Base-by-base conservation (phyloP, 2,797 vertebrate species). In the Amblyopsis hoosieri region DNA sequence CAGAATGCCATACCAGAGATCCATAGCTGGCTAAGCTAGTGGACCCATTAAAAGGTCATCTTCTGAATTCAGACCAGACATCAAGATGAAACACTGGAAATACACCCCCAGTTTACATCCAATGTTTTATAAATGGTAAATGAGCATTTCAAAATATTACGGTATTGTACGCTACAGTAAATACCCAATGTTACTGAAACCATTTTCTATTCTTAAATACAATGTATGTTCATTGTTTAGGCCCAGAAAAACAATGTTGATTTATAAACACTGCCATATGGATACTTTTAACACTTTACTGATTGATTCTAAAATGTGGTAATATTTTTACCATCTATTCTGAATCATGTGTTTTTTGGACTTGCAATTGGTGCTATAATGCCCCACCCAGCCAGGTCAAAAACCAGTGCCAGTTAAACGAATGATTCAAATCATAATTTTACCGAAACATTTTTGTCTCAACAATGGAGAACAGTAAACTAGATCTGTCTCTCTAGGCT, bases 271-370 rank as follows among this genome's bases (percentile, higher is more conserved):
- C 61, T 42, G 9, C 68, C 62, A 52, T 70, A 29, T 59, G 5
- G 46, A 68, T 17, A 57, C 61, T 48, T 69, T 71, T 53, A 66
- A 64, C 45, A 60, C 13, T 64, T 73, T 82, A 57, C 64, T 50
- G 55, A 67, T 64, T 2, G 29, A 72, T 56, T 19, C 52, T 8
- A 42, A 46, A 54, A 76, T 66, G 72, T 49, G 7, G 57, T 47
- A 53, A 42, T 69, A 82, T 78, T 72, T 64, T 62, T 62, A 51
- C 33, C 56, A 58, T 64, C 45, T 69, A 66, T 61, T 75, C 54
- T 73, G 69, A 61, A 78, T 66, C 75, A 63, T 82, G 66, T 87
- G 61, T 86, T 77, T 82, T 74, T 82, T 86, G 81, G 76, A 78
- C 75, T 72, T 69, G 17, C 59, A 75, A 78, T 67, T 74, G 74